A percentile compares a stretch with the other conserved stretches of the same genome.
phyloP scores from a whole-genome alignment of 2,888 invertebrate genomes.

The Neoitamus cyanurus region DNA sequence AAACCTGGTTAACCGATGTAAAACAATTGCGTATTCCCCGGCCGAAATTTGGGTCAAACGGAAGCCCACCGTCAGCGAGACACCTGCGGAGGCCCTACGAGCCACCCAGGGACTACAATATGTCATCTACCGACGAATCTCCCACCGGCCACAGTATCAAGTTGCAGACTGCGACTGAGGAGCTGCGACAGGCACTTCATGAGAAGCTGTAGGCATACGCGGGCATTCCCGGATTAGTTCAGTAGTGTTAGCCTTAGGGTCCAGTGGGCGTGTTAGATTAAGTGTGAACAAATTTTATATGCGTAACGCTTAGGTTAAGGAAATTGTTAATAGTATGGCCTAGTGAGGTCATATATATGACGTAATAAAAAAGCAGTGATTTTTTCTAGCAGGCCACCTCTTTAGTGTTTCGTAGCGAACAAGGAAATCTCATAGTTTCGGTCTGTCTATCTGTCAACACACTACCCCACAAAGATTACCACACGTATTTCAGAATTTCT shows the following conservation, averaged over 20 bases:
- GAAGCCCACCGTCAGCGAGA: slow-evolving; percentile 48
- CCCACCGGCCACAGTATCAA: slow-evolving; percentile 65
- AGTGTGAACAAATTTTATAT: slow-evolving; percentile 13
- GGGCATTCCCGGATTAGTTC: background rate
- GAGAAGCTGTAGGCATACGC: slow-evolving; percentile 74
- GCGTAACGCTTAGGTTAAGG: background rate
- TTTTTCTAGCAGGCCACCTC: too few relatives aligned
- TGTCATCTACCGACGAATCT: slow-evolving; percentile 65
- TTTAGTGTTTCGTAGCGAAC: too few relatives aligned
- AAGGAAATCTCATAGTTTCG: too few relatives aligned
- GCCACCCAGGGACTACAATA: slow-evolving; percentile 83
- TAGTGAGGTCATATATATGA: background rate
- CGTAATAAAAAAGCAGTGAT: background rate
- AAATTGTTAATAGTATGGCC: background rate
- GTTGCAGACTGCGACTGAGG: slow-evolving; percentile 78
- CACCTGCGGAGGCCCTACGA: slow-evolving; percentile 71
- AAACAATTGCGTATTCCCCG: slow-evolving; percentile 86
- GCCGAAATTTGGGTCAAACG: slow-evolving; percentile 76
- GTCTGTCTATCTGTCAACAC: too few relatives aligned
- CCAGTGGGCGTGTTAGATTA: background rate
- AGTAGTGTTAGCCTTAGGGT: background rate
- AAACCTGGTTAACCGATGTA: slow-evolving; percentile 85
- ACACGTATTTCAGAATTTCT: too few relatives aligned
- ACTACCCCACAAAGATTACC: too few relatives aligned
- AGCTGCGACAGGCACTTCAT: slow-evolving; percentile 79